Percentiles rank a stretch among this genome's conserved stretches.
phyloP scores from a whole-genome alignment of 2,888 invertebrate genomes.

The Polydesmus complanatus region DNA sequence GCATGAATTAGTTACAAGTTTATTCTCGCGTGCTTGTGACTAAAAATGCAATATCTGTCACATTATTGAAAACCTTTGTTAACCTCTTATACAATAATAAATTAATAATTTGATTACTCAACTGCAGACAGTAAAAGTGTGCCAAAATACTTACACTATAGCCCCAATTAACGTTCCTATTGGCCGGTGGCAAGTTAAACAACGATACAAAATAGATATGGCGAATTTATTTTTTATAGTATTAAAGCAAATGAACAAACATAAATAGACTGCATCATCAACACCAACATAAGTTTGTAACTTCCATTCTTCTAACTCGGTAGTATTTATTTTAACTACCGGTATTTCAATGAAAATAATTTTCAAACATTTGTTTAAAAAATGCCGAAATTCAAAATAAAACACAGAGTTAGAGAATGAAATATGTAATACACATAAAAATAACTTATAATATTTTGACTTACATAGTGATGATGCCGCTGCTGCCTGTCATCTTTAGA shows the following conservation, averaged over 20 bases:
- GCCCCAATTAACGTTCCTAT: slow-evolving; percentile 10
- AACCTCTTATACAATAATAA: no score
- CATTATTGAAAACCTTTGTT: neutral
- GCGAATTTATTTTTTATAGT: slow-evolving; percentile 13
- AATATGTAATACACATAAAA: neutral
- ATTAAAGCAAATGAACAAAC: no score
- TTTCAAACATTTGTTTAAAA: neutral
- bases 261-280: no score
- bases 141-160: slow-evolving; percentile 12
- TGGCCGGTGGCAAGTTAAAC: slow-evolving; percentile 13
- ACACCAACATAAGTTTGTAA: no score
- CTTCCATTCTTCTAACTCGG: no score
- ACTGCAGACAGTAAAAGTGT: neutral
- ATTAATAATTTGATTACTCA: neutral
- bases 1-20: no score
- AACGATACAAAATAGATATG: slow-evolving; percentile 13
- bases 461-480: neutral
- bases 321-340: no score
- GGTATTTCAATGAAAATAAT: no score
- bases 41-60: neutral
- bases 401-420: neutral
- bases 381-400: neutral
- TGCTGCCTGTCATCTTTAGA: neutral
- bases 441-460: neutral
- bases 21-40: no score